Evolutionary conservation across 2,888 invertebrate species (phyloP), one percentile per base, ranked within the genome.

Genomic region (Anodontia alba): DNA sequence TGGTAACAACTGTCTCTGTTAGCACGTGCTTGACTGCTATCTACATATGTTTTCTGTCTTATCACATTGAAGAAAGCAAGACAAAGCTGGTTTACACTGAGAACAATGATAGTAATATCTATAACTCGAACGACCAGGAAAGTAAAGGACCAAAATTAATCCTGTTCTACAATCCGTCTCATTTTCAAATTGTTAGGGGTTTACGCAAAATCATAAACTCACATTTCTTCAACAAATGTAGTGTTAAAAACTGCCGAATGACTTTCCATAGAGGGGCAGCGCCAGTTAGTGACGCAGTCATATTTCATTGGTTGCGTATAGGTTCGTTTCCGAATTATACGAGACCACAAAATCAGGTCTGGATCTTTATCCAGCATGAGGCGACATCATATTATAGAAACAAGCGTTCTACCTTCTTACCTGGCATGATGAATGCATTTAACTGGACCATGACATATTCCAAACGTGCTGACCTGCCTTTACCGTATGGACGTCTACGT

Each of bases 361-460:
- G 62, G 62, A 62, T 62, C 2, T 29, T 62, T 26, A 62, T 20
- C 7, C 62, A 62, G 17, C 62, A 62, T 62, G 62, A 62, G 23
- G 31, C 62, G 5, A 31, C 33, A 20, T 1, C 7, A 26, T 23
- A 1, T 8, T 54, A 54, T 54, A 26, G 17, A 15, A 15, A 33
- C 1, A 17, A 31, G 17, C 8, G 10, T 7, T 29, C 29, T 23
- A n/a, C n/a, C n/a, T 2, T 29, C 1, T 33, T 33, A 5, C 54
- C 23, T 10, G 10, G 10, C 3, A 20, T 26, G 8, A 31, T 33
- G n/a, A 62, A 33, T 20, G 1, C 7, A 1, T 62, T 33, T 33
- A 62, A 62, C 62, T 62, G 62, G 62, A 62, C 62, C 20, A 33
- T 62, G 33, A 20, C 62, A 31, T 62, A 62, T 20, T n/a, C 62